Percentiles rank a stretch among this genome's conserved stretches.
These are phyloP conservation scores for Mormyrops attenuatus DNA, from an alignment of 2,797 vertebrate species.

Conservation along the genomic window DNA sequence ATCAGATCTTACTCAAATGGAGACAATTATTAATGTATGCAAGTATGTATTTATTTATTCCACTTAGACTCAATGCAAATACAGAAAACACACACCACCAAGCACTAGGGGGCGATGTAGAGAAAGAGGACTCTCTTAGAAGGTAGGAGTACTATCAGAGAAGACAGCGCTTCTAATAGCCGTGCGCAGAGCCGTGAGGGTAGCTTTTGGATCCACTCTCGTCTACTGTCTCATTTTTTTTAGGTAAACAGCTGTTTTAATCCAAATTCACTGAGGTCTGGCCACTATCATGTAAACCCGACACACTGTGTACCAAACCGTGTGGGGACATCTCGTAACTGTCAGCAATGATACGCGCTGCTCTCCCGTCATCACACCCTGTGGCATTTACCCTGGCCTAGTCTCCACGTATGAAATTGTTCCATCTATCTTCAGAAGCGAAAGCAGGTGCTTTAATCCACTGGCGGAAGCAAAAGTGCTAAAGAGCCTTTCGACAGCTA, in stretches of 20 bases:
- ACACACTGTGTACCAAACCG: background rate
- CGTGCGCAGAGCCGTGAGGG: conserved; percentile 34
- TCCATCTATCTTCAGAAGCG: background rate
- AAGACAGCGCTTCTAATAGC: conserved; percentile 36
- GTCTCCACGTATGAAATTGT: background rate
- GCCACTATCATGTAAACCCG: background rate
- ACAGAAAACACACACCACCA: conserved; percentile 91
- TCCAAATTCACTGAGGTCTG: conserved; percentile 4
- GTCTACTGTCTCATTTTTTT: conserved; percentile 17
- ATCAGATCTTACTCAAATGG: conserved; percentile 46
- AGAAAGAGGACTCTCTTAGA: conserved; percentile 58
- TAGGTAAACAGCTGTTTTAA: conserved; percentile 5
- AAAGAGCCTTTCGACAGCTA: background rate
- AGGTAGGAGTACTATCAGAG: conserved; percentile 51
- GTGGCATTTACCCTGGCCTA: background rate
- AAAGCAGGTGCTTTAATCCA: background rate
- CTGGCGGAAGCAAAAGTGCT: background rate
- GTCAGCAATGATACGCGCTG: conserved; percentile 21
- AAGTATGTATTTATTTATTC: conserved; percentile 61
- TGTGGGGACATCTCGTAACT: conserved; percentile 12
- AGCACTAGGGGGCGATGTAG: conserved; percentile 71
- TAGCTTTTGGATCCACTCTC: conserved; percentile 30
- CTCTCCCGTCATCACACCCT: background rate
- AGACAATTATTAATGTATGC: conserved; percentile 78
- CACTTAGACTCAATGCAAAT: conserved; percentile 91